Base-by-base conservation (phyloP, 1,140 invertebrate species). In the Atta colombica region DNA sequence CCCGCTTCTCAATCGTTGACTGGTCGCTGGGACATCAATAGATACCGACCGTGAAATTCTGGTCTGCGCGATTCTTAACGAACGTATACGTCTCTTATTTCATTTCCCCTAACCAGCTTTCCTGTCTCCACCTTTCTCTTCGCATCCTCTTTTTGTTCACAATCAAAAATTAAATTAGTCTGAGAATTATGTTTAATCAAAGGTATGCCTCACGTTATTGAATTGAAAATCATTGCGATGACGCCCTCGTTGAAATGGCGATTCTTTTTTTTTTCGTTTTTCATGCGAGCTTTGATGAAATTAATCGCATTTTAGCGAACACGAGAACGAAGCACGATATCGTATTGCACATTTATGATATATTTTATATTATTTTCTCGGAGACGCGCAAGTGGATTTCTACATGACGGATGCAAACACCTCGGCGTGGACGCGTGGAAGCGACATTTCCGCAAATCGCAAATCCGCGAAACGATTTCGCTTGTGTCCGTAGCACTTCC, bases 41-140 rank as follows among this genome's bases (percentile, higher is more conserved):
- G 55, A 60, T 61, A 86, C 53, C 69, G 74, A 90, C 89, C 89
- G 85, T 90, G 89, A 90, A 90, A 90, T 90, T 90, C 89, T 65
- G 75, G 69, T 69, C 75, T 58, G 69, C 68, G 74, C 80, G 86
- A 88, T 77, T 85, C 81, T 55, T 88, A 90, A 90, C 80, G 89
- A 88, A 25, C 25, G 25, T 25, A 25, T 25, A 90, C 75, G 58
- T 80, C 75, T 68, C 31, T 58, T 39, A 25, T 51, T 31, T 58
- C 45, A 71, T 84, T 84, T 68, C 45, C 72, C 16, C 25, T 35
- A 18, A 14, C 8, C n/a, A 16, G 3, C 61, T 60, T 58, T 55
- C 49, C 58, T 35, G 61, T 74, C 71, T 61, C 25, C 25, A 5
- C 5, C 63, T 69, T 51, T 49, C 51, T 45, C 21, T n/a, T 25